Base-by-base conservation (phyloP, 2,888 invertebrate species). In the Cistogaster globosa region DNA sequence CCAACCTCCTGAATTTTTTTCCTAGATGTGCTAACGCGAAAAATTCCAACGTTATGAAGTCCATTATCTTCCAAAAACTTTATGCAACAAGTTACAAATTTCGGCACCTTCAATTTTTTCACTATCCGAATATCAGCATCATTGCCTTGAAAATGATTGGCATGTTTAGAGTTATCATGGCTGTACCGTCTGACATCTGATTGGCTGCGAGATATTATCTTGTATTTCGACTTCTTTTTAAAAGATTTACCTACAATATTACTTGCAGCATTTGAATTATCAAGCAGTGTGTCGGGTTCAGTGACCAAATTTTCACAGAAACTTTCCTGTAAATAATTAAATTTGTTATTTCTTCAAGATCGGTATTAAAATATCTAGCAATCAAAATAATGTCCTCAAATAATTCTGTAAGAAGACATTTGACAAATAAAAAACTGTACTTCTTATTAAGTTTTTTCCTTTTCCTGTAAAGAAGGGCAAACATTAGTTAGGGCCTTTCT, bases 21-120 rank as follows among this genome's bases (percentile, higher is more conserved):
- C 92, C 97, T 97, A 6, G 98, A 98, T 48, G 97, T 96, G 87
- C 98, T 97, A 62, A 98, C 97, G 88, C 98, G 94, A 93, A 98
- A 98, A 83, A 98, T 95, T 1, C 98, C 98, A 20, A 97, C 94
- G 57, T 97, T 97, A 89, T 96, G 95, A 60, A 98, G 94, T 36
- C 98, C 98, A 89, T 96, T 94, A 72, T 94, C 94, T 90, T 97
- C 95, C 86, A 98, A 94, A 92, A 98, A 97, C 87, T 95, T 94
- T 84, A 97, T 95, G 91, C 98, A 98, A 86, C 95, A 95, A 79
- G 94, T 94, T 53, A 98, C 95, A 87, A 98, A 94, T 38, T 94
- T 94, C 0, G 98, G 98, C 18, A 98, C 96, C 71, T 89, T 89
- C 20, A 89, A 53, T 9, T 77, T 74, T 36, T 74, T 85, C 58